phyloP scores from a whole-genome alignment of 35 echinoderm and acorn worm genomes.

The Ptychodera flava region DNA sequence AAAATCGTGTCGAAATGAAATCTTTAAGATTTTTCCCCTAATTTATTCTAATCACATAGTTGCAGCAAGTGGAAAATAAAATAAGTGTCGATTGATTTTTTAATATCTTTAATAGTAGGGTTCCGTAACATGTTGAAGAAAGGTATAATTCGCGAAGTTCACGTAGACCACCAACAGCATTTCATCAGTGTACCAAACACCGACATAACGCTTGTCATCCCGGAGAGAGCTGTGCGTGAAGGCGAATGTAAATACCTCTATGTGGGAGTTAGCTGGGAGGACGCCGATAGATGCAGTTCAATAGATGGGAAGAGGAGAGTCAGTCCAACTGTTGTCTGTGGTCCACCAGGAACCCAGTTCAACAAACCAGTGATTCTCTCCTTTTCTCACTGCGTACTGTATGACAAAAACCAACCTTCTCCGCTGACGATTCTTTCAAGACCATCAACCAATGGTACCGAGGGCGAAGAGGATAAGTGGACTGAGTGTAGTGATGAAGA shows the following conservation, averaged over 20 bases:
- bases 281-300: neutral
- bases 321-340: neutral
- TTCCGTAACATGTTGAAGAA: too few relatives aligned
- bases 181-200: neutral
- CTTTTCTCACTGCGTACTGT: neutral
- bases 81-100: too few relatives aligned
- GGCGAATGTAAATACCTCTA: neutral
- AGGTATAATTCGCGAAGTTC: too few relatives aligned
- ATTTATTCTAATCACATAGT: too few relatives aligned
- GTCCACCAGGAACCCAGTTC: neutral
- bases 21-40: too few relatives aligned
- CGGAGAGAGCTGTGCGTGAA: neutral
- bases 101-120: too few relatives aligned
- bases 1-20: too few relatives aligned
- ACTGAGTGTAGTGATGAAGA: neutral
- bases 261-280: neutral
- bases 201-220: neutral
- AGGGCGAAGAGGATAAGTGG: neutral
- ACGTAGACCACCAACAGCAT: neutral
- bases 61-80: too few relatives aligned
- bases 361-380: neutral
- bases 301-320: neutral
- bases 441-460: neutral
- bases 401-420: neutral
- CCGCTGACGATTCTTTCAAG: neutral